Evolutionary conservation across 2,797 vertebrate genomes (phyloP).

Genomic region (Cuculus canorus): DNA sequence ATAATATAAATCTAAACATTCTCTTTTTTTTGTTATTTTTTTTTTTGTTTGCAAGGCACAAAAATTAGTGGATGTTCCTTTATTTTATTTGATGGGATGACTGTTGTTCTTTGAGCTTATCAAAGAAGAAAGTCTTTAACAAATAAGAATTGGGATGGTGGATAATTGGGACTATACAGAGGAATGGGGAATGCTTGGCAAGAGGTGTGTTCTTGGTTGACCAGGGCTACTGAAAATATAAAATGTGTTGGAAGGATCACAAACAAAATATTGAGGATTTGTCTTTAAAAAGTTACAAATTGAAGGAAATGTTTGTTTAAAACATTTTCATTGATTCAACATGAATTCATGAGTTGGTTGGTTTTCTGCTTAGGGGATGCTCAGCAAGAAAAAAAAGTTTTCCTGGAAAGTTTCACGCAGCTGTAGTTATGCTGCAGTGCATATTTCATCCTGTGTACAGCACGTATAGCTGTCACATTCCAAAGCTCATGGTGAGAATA

Average conservation of each 20-base stretch:
- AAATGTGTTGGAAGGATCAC: background rate
- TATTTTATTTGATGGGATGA: background rate
- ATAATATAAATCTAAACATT: background rate
- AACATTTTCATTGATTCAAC: background rate
- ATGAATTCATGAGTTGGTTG: background rate
- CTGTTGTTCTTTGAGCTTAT: background rate
- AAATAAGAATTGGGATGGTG: background rate
- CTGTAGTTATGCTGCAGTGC: background rate
- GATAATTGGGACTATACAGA: background rate
- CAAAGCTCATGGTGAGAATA: constrained; percentile 11
- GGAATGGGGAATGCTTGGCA: background rate
- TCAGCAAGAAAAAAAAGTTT: background rate
- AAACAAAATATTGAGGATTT: background rate
- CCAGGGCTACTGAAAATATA: background rate
- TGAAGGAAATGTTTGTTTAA: background rate
- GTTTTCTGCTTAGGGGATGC: background rate
- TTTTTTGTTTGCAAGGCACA: background rate
- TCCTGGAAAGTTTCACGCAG: background rate
- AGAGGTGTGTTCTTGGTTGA: background rate
- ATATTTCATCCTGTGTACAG: constrained; percentile 8
- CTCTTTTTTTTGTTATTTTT: background rate
- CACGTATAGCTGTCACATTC: constrained; percentile 20
- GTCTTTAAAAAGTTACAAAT: background rate
- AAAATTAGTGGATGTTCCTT: background rate
- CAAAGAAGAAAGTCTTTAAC: background rate